Base-by-base conservation (phyloP, 2,797 vertebrate species). In the Salmo trutta region DNA sequence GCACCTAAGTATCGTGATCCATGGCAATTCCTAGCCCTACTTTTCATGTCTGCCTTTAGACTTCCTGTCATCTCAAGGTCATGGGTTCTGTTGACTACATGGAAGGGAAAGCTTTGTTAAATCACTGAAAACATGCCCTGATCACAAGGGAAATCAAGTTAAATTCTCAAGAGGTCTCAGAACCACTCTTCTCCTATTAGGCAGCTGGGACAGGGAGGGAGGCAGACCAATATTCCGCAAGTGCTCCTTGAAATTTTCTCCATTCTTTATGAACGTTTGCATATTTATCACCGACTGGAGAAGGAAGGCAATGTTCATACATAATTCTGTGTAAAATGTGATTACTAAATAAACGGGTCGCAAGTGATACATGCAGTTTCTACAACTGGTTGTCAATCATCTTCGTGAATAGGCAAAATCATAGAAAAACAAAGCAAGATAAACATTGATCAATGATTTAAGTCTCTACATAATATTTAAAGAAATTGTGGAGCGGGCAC, bases 141-240 rank as follows among this genome's bases (percentile, higher is more conserved):
- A 76, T 83, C 88, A 76, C 86, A n/a, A 73, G 89, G 88, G 89
- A 92, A 94, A 91, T 92, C 85, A 92, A 86, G 80, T 85, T 78
- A 84, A 47, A 85, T 83, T 85, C 85, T 84, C 85, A 82, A 77
- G 69, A 75, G 79, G 72, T 53, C 62, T 82, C 81, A 87, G 81
- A 81, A 69, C 82, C 81, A 79, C 84, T 88, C 80, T 73, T 88
- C 80, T 88, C 21, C 64, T 84, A 86, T 87, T 78, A 77, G 71
- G 80, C 76, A 74, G 76, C 78, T 54, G 62, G 41, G 81, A 86
- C 75, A 69, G 33, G 77, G 51, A 3, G n/a, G 69, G 64, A 53
- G 4, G 47, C 1, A 31, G 15, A 73, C 52, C 71, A 54, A 54
- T 31, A 54, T 33, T 29, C 52, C 77, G 62, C 73, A 86, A 82